Conservation (phyloP, 2,797 vertebrate genomes). For the Spinus olivaceus region DNA sequence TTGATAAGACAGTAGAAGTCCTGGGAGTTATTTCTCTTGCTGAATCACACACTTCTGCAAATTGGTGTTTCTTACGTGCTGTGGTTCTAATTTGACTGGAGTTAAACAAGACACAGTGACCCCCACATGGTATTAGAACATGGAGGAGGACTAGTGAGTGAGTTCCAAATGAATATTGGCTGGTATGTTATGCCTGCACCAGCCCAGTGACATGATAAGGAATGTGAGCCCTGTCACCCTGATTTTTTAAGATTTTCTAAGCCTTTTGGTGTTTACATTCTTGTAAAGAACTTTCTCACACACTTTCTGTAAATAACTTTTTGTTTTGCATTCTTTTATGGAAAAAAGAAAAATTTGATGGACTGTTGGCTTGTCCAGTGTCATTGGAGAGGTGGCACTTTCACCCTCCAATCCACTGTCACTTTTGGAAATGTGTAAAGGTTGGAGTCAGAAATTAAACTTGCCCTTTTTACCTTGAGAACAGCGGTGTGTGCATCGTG, state of each 20-base stretch:
- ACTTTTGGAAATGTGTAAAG: background rate
- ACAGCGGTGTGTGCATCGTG: too few relatives aligned
- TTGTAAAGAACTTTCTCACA: too few relatives aligned
- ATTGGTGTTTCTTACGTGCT: background rate
- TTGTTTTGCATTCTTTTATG: too few relatives aligned
- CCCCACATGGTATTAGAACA: background rate
- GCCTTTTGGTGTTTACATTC: too few relatives aligned
- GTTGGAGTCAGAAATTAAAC: too few relatives aligned
- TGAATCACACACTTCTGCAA: conserved; percentile 6
- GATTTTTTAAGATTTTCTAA: background rate
- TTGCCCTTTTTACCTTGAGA: too few relatives aligned
- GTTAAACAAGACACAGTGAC: background rate
- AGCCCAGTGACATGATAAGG: background rate
- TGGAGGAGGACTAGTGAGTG: background rate
- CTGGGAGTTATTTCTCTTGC: background rate
- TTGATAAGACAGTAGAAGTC: background rate
- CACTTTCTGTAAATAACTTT: too few relatives aligned
- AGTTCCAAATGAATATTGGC: background rate
- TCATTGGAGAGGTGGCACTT: background rate
- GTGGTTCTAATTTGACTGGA: background rate
- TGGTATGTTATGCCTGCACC: background rate
- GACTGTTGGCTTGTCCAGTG: background rate
- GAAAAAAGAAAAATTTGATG: too few relatives aligned
- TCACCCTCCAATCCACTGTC: background rate
- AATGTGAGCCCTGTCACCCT: background rate